These are phyloP conservation scores for Archaeoteleia sp. DNA, from an alignment of 2,888 invertebrate species.

Conservation along the genomic window DNA sequence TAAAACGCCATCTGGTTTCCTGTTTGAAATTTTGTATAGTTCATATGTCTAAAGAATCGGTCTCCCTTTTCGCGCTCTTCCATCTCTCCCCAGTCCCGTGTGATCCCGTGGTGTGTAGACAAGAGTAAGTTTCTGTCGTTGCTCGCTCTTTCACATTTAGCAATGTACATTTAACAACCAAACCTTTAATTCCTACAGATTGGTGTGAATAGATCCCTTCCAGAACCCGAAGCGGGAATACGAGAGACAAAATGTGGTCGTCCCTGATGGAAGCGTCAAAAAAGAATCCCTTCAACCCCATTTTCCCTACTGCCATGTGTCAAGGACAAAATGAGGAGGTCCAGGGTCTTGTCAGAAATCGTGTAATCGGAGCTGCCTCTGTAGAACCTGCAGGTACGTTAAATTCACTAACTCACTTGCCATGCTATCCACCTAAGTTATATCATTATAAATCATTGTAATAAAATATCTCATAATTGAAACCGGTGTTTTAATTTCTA, in stretches of 20 bases:
- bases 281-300: constrained; percentile 70
- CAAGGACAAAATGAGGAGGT: constrained; percentile 65
- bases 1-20: background rate
- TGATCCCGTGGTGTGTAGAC: constrained; percentile 34
- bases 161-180: background rate
- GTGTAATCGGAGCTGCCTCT: constrained; percentile 73
- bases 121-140: constrained; percentile 13
- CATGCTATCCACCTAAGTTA: too few relatives aligned
- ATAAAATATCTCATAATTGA: too few relatives aligned
- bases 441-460: background rate
- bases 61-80: constrained; percentile 18
- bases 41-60: too few relatives aligned
- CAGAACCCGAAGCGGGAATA: constrained; percentile 51
- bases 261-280: constrained; percentile 74
- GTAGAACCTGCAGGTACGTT: constrained; percentile 71
- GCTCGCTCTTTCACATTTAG: constrained; percentile 6
- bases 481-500: too few relatives aligned
- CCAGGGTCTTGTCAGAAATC: constrained; percentile 69
- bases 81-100: constrained; percentile 36
- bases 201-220: constrained; percentile 43
- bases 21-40: too few relatives aligned
- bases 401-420: too few relatives aligned
- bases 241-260: constrained; percentile 72
- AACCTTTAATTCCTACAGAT: constrained; percentile 36
- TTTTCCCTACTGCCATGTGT: constrained; percentile 66